A percentile compares a stretch with the other conserved stretches of the same genome.
Evolutionary conservation across 2,113 vertebrate genomes (phyloP).

Genomic region (Heteronetta atricapilla): DNA sequence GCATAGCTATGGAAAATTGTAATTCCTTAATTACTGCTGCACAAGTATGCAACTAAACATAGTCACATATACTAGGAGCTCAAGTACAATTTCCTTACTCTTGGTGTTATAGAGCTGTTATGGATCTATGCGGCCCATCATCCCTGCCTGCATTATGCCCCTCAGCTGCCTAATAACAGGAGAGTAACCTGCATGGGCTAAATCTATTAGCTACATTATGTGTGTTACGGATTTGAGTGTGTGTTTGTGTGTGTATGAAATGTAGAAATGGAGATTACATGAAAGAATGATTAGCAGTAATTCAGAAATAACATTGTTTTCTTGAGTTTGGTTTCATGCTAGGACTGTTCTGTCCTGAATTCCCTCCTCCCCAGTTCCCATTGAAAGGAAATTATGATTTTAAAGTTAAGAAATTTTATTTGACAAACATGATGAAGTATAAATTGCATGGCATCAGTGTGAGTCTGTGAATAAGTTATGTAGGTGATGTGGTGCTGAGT

Average conservation of each 20-base stretch:
- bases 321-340: neutral
- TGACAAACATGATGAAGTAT: neutral
- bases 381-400: neutral
- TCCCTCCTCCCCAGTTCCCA: neutral
- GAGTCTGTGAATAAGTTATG: fast-evolving
- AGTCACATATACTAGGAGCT: neutral
- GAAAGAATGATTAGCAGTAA: neutral
- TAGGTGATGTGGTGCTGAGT: neutral
- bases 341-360: neutral
- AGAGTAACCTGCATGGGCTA: neutral
- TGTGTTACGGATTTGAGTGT: neutral
- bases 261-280: neutral
- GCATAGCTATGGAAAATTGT: neutral
- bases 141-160: neutral
- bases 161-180: neutral
- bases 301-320: neutral
- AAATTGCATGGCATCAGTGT: neutral
- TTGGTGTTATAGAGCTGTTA: neutral
- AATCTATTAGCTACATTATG: fast-evolving
- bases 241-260: neutral
- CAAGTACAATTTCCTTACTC: neutral
- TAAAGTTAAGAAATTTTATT: neutral
- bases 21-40: neutral
- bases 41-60: fast-evolving
- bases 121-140: neutral